Evolutionary conservation across 2,888 invertebrate species (phyloP).

Genomic region (Lasioglossum malachurum): DNA sequence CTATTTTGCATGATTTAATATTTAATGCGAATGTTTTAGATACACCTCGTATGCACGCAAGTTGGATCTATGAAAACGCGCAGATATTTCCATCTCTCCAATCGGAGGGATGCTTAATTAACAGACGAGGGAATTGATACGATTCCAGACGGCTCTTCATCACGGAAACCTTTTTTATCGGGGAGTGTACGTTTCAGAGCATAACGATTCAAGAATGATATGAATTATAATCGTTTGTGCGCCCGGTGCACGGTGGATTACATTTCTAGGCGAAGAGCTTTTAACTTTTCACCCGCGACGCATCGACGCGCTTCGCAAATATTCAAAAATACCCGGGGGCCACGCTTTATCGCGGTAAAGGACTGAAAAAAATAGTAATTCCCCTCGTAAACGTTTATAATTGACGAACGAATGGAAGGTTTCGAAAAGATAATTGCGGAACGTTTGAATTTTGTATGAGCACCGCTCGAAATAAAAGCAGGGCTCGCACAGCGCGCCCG

Average conservation of each 20-base stretch:
- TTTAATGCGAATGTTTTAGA: not conserved
- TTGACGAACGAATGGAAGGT: not conserved
- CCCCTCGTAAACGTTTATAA: not conserved
- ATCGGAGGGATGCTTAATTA: slow-evolving; percentile 19
- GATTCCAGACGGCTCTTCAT: slow-evolving; percentile 6
- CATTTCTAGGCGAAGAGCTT: slow-evolving; percentile 7
- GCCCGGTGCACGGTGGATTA: not conserved
- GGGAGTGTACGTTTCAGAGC: not conserved
- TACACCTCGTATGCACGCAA: not conserved
- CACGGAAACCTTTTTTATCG: slow-evolving; percentile 17
- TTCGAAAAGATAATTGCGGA: not conserved
- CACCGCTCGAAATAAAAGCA: not conserved
- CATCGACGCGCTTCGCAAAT: slow-evolving; percentile 34
- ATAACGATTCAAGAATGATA: slow-evolving; percentile 21
- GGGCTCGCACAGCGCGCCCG: not conserved
- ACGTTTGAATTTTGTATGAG: not conserved
- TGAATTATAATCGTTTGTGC: slow-evolving; percentile 39
- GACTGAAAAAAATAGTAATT: slow-evolving; percentile 11
- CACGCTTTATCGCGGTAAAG: slow-evolving; percentile 12
- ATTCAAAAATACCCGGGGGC: slow-evolving; percentile 28
- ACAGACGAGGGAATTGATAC: slow-evolving; percentile 12
- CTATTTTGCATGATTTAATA: not conserved
- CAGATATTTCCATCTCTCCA: not conserved
- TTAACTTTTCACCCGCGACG: not conserved
- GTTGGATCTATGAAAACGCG: not conserved